Evolutionary conservation across 1,140 invertebrate species (phyloP).

Genomic region (Drosophila paulistorum): DNA sequence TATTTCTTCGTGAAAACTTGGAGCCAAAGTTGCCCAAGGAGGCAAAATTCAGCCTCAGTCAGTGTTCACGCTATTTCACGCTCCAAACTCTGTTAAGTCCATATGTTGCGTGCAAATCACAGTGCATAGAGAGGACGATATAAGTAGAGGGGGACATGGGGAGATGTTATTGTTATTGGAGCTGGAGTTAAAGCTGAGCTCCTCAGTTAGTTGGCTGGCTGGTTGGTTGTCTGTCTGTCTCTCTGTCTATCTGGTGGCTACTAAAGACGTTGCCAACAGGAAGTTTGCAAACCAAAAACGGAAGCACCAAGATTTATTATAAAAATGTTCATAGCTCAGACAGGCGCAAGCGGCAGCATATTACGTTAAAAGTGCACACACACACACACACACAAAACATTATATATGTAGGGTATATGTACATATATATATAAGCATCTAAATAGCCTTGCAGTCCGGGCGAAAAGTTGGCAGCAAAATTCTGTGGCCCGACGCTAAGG

Average conservation of each 20-base stretch:
- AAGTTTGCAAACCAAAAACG: slow-evolving; percentile 81
- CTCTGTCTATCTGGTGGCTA: slow-evolving; percentile 40
- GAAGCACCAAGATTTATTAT: slow-evolving; percentile 79
- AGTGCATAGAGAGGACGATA: slow-evolving; percentile 32
- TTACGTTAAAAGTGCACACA: slow-evolving; percentile 75
- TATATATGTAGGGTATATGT: slow-evolving; percentile 1
- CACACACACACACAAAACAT: slow-evolving; percentile 36
- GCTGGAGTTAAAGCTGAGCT: slow-evolving; percentile 6
- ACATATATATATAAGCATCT: slow-evolving; percentile 41
- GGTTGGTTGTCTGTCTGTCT: slow-evolving; percentile 11
- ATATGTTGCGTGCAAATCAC: slow-evolving; percentile 81
- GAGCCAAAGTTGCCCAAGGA: background rate
- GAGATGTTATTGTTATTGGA: slow-evolving; percentile 2
- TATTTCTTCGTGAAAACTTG: slow-evolving; percentile 64
- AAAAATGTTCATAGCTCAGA: slow-evolving; percentile 79
- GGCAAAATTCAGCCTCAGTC: slow-evolving; percentile 17
- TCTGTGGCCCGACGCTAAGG: slow-evolving; percentile 76
- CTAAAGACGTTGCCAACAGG: slow-evolving; percentile 75
- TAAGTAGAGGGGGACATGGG: background rate
- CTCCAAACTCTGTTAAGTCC: slow-evolving; percentile 35
- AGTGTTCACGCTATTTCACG: slow-evolving; percentile 25
- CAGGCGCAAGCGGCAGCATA: slow-evolving; percentile 73
- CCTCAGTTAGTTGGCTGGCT: background rate
- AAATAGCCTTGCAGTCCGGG: slow-evolving; percentile 33
- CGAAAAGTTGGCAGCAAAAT: slow-evolving; percentile 74